Evolutionary conservation across 2,797 vertebrate genomes (phyloP).

Genomic region (Myotis findleyi): DNA sequence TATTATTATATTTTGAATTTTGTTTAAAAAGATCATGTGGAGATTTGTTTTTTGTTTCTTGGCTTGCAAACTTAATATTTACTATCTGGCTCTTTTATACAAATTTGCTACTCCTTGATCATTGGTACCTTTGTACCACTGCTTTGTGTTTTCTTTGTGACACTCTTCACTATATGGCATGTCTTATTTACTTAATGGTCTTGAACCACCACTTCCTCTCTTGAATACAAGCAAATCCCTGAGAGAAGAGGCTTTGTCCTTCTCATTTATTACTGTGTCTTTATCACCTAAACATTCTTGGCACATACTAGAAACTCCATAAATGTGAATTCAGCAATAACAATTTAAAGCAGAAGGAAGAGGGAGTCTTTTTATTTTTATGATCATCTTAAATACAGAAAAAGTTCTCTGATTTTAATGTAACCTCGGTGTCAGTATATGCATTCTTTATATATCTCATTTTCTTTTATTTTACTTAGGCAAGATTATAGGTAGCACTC

Average conservation of each 20-base stretch:
- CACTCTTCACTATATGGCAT: neutral
- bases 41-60: slow-evolving; percentile 46
- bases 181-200: neutral
- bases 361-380: neutral
- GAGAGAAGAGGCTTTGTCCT: neutral
- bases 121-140: neutral
- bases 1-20: slow-evolving; percentile 20
- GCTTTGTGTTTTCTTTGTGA: neutral
- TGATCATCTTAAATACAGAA: neutral
- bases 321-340: neutral
- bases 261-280: neutral
- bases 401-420: neutral
- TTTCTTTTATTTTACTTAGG: neutral
- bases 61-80: neutral
- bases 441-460: neutral
- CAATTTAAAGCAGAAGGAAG: neutral
- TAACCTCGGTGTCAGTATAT: neutral
- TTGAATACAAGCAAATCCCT: neutral
- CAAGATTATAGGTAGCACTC: neutral
- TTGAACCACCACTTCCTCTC: neutral
- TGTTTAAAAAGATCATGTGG: neutral
- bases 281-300: neutral
- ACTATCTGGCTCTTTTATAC: neutral
- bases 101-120: neutral
- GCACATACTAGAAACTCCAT: neutral